Evolutionary conservation across 2,888 invertebrate genomes (phyloP), one percentile per base, ranked within the genome.

Genomic region (Psylliodes chrysocephalus): DNA sequence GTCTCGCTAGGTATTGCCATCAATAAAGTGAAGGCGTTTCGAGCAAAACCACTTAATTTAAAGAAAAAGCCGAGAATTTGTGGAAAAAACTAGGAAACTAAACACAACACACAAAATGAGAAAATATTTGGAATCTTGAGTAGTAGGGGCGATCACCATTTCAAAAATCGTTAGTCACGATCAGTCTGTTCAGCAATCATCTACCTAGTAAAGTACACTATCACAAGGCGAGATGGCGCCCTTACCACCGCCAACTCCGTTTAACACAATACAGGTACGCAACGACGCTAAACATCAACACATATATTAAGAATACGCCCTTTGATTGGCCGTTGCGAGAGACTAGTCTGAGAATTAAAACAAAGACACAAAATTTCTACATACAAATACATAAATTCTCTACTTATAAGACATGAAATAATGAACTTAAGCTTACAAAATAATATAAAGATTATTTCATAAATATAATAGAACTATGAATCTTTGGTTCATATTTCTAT

Each of bases 331-430:
- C 75, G 75, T 77, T 77, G 77, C 77, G 65, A 74, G 76, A 76
- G 81, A 80, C 81, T 81, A 81, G 80, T 77, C 68, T 77, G 73
- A n/a, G n/a, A 75, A 72, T 49, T 77, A 71, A 71, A 75, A 60
- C 72, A 69, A 72, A 74, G 79, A 81, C 81, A 82, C 80, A 70
- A 80, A 79, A 80, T 79, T 80, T 80, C 82, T 82, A 82, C 80
- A 81, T 74, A 77, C 73, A 77, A 77, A 76, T 75, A 78, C 76
- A 77, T 78, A 78, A 79, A 77, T 77, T 74, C 72, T 75, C 47
- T 61, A 65, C 52, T 71, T 70, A 68, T 71, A 70, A 71, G 70
- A 71, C 69, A 71, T 74, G 67, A 71, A 68, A 69, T n/a, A n/a
- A n/a, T 64, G 70, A 72, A 66, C 54, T 52, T 60, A 72, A 60